Percentiles rank a stretch among this genome's conserved stretches.
Conservation (phyloP, 1,140 invertebrate genomes). For the Atta colombica region DNA sequence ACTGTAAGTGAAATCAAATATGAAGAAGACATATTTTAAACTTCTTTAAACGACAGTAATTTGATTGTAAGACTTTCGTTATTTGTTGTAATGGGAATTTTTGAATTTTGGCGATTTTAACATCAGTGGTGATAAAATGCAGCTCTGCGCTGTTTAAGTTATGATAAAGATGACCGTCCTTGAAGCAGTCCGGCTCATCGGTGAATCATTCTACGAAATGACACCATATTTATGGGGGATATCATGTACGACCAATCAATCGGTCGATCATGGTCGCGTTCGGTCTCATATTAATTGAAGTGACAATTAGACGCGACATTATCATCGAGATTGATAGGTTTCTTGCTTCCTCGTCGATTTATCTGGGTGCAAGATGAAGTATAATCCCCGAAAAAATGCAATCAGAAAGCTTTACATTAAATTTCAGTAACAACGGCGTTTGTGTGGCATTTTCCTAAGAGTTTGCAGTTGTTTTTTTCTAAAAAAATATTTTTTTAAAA, state of each 20-base stretch:
- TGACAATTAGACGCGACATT: slow-evolving; percentile 40
- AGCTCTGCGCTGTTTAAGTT: slow-evolving; percentile 44
- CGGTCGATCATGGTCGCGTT: slow-evolving; percentile 38
- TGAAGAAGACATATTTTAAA: neutral
- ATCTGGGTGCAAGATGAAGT: neutral
- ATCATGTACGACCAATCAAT: slow-evolving; percentile 45
- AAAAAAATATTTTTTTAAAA: no score
- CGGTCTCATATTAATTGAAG: slow-evolving; percentile 48
- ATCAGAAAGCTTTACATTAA: slow-evolving; percentile 55
- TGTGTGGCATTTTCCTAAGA: neutral
- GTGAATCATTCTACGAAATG: slow-evolving; percentile 65
- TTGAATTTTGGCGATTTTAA: neutral
- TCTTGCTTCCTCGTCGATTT: slow-evolving; percentile 11
- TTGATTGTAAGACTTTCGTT: slow-evolving; percentile 17
- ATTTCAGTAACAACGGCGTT: slow-evolving; percentile 37
- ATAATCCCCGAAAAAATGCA: slow-evolving; percentile 24
- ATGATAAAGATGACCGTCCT: slow-evolving; percentile 68
- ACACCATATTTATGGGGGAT: slow-evolving; percentile 30
- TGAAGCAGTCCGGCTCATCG: slow-evolving; percentile 50
- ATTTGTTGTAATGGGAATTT: slow-evolving; percentile 12
- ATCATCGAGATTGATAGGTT: slow-evolving; percentile 8
- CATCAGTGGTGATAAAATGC: slow-evolving; percentile 38
- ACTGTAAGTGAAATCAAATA: neutral
- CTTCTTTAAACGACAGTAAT: neutral
- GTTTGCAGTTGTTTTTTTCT: neutral